Evolutionary conservation across 2,888 invertebrate species (phyloP), one percentile per base, ranked within the genome.

Genomic region (Hirtodrosophila duncani): DNA sequence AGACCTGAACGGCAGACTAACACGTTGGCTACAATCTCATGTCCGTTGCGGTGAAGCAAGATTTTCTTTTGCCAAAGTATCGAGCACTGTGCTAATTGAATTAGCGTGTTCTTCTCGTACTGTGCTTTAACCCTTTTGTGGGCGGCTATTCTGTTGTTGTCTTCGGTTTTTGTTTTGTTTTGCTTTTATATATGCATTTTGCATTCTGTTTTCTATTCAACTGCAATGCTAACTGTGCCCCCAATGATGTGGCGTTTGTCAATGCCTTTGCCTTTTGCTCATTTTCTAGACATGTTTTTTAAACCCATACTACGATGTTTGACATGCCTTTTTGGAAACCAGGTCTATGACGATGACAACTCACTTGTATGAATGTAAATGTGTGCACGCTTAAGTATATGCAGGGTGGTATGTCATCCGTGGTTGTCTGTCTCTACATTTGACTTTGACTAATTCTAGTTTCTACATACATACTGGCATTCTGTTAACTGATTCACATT

Each of bases 41-140:
- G 72, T 75, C 75, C 65, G 72, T 39, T 69, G 69, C 69, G 69
- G 68, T 62, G 55, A 58, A 68, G 64, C 71, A 74, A n/a, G n/a
- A n/a, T n/a, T n/a, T n/a, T n/a, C 66, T 61, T 67, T 74, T 21
- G 57, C 52, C 68, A 63, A 24, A n/a, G n/a, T n/a, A n/a, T n/a
- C n/a, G n/a, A n/a, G n/a, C n/a, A n/a, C n/a, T n/a, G 26, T 30
- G 63, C 61, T 64, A 64, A 64, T 64, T 64, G 21, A 64, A 64
- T 63, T 63, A 63, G 60, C 30, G 10, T 16, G n/a, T n/a, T n/a
- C n/a, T n/a, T n/a, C n/a, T n/a, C n/a, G n/a, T n/a, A n/a, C n/a
- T n/a, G n/a, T n/a, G n/a, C n/a, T n/a, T n/a, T n/a, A n/a, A n/a
- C n/a, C n/a, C n/a, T n/a, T n/a, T n/a, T n/a, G n/a, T n/a, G n/a